A percentile compares a stretch with the other conserved stretches of the same genome.
phyloP scores from a whole-genome alignment of 2,888 invertebrate genomes.

The Acleris laterana region DNA sequence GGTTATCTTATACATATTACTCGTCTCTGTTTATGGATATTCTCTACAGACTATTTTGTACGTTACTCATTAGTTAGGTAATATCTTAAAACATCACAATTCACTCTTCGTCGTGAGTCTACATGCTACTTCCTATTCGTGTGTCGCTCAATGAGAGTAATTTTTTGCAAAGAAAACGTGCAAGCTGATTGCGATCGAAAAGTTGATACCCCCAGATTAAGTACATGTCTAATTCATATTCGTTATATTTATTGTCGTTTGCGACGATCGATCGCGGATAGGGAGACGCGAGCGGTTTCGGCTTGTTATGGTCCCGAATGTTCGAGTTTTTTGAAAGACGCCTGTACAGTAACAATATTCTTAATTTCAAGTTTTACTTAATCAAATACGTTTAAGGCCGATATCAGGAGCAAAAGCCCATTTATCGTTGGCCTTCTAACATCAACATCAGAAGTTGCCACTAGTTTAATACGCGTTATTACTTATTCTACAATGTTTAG shows the following conservation, averaged over 20 bases:
- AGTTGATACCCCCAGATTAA: constrained; percentile 54
- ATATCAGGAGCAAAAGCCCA: constrained; percentile 41
- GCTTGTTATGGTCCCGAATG: constrained; percentile 46
- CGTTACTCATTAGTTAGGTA: constrained; percentile 74
- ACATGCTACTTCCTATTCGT: constrained; percentile 55
- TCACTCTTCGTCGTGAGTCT: constrained; percentile 62
- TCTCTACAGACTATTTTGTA: constrained; percentile 76
- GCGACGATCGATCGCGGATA: constrained; percentile 17
- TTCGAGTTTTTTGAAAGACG: constrained; percentile 41
- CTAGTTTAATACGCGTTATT: too few relatives aligned
- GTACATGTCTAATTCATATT: constrained; percentile 51
- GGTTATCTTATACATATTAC: constrained; percentile 60
- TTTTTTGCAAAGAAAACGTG: constrained; percentile 35
- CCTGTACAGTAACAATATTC: constrained; percentile 30
- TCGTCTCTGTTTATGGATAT: constrained; percentile 66
- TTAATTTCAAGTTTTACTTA: constrained; percentile 16
- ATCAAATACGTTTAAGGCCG: constrained; percentile 39
- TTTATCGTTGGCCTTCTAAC: neutral
- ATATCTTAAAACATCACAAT: constrained; percentile 68
- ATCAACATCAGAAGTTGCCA: too few relatives aligned
- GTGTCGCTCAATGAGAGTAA: constrained; percentile 51
- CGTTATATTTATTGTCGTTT: constrained; percentile 50
- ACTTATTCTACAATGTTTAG: too few relatives aligned
- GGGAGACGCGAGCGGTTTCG: neutral
- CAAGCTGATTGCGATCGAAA: constrained; percentile 27